A percentile compares a stretch with the other conserved stretches of the same genome.
These are phyloP conservation scores for Cheilosia scutellata DNA, from an alignment of 2,888 invertebrate species.

Conservation along the genomic window DNA sequence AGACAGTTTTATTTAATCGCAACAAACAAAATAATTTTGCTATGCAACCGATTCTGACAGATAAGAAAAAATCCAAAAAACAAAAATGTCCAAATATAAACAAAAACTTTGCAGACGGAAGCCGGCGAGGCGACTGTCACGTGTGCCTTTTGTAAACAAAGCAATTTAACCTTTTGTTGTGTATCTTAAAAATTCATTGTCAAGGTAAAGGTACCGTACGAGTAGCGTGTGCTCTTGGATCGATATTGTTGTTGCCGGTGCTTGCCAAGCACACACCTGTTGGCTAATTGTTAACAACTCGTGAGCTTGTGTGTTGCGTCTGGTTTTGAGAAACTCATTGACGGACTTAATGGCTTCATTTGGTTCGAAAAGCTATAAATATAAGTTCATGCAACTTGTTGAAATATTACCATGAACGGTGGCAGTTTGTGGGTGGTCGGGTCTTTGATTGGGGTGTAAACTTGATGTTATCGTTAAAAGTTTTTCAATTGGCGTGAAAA, in stretches of 20 bases:
- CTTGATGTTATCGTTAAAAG: constrained; percentile 38
- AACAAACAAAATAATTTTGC: constrained; percentile 77
- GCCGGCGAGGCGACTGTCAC: constrained; percentile 33
- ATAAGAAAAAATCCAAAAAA: constrained; percentile 1
- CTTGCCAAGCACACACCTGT: constrained; percentile 23
- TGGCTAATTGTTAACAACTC: constrained; percentile 25
- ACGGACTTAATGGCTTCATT: constrained; percentile 31
- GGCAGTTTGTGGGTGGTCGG: not conserved
- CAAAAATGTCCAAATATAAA: constrained; percentile 27
- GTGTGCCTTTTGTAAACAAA: constrained; percentile 49
- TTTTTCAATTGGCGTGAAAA: constrained; percentile 30
- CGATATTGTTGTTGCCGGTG: not conserved
- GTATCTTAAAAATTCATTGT: constrained; percentile 37
- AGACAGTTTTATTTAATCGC: constrained; percentile 74
- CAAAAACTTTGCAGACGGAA: constrained; percentile 39
- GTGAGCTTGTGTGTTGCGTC: constrained; percentile 32
- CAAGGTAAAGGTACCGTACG: constrained; percentile 26
- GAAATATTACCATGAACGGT: constrained; percentile 16
- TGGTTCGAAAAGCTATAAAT: not conserved
- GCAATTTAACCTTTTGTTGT: not conserved
- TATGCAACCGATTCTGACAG: constrained; percentile 84
- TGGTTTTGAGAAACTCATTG: constrained; percentile 18
- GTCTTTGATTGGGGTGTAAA: constrained; percentile 19
- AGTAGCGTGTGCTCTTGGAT: constrained; percentile 15
- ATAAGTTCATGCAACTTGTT: constrained; percentile 35